Conservation (phyloP, 2,888 invertebrate species). For the Amphipoea lucens region DNA sequence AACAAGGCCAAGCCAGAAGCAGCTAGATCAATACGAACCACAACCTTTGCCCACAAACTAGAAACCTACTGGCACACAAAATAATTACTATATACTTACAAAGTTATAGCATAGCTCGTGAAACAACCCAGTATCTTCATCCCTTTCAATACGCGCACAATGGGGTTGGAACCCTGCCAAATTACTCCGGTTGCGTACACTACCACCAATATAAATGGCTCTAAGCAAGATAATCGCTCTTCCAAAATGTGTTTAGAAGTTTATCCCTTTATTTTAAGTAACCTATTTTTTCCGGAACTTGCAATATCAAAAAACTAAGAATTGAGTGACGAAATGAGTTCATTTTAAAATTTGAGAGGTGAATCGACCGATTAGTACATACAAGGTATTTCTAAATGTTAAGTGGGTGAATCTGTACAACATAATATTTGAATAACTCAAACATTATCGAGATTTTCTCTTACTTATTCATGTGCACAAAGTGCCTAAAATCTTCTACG, state of each 20-base stretch:
- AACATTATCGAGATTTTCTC: not conserved
- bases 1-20: not conserved
- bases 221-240: slow-evolving; percentile 55
- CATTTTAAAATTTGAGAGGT: not conserved
- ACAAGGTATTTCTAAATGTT: not conserved
- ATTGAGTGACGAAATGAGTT: not conserved
- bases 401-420: not conserved
- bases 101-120: slow-evolving; percentile 47
- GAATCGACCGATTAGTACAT: not conserved
- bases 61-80: slow-evolving; percentile 47
- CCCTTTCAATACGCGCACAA: slow-evolving; percentile 62
- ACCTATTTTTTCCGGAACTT: not conserved
- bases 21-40: slow-evolving; percentile 42
- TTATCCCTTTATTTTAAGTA: slow-evolving; percentile 19
- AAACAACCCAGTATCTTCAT: slow-evolving; percentile 49
- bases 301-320: not conserved
- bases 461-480: slow-evolving; percentile 15
- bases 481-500: slow-evolving; percentile 33
- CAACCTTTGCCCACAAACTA: slow-evolving; percentile 23
- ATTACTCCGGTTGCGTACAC: slow-evolving; percentile 44
- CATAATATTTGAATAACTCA: not conserved
- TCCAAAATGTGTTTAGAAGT: slow-evolving; percentile 29
- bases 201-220: slow-evolving; percentile 43
- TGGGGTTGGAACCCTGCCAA: slow-evolving; percentile 67
- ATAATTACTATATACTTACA: slow-evolving; percentile 54